Evolutionary conservation across 2,888 invertebrate genomes (phyloP).

Genomic region (Thalpophila matura): DNA sequence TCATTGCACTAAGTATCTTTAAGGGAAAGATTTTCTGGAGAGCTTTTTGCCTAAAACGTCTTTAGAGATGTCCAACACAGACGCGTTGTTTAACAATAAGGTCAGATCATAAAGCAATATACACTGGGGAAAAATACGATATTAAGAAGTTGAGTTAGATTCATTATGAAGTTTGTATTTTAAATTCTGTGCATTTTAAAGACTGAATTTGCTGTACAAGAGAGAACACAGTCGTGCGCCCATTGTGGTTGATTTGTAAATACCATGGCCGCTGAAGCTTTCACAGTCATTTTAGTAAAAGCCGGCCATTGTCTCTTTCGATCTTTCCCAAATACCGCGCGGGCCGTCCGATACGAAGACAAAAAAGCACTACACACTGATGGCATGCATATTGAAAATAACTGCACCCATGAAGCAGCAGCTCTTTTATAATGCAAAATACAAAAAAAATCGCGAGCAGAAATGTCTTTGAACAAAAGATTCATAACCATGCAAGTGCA

Average conservation of each 20-base stretch:
- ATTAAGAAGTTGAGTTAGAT: background rate
- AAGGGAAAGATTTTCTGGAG: slow-evolving; percentile 65
- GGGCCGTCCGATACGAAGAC: slow-evolving; percentile 74
- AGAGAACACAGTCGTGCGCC: background rate
- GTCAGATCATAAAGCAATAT: slow-evolving; percentile 49
- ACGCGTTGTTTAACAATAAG: slow-evolving; percentile 52
- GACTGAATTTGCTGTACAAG: background rate
- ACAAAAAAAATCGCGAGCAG: slow-evolving; percentile 29
- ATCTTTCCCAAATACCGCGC: slow-evolving; percentile 77
- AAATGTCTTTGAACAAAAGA: slow-evolving; percentile 49
- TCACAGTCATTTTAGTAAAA: slow-evolving; percentile 81
- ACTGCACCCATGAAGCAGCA: slow-evolving; percentile 64
- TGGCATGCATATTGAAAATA: slow-evolving; percentile 71
- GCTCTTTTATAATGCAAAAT: slow-evolving; percentile 51
- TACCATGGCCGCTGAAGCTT: slow-evolving; percentile 47
- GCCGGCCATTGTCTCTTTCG: slow-evolving; percentile 81
- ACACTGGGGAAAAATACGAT: slow-evolving; percentile 50
- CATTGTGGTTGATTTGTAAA: slow-evolving; percentile 11
- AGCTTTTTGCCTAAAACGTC: slow-evolving; percentile 63
- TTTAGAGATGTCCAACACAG: slow-evolving; percentile 67
- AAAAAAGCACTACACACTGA: slow-evolving; percentile 77
- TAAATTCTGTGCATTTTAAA: background rate
- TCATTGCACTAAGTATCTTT: slow-evolving; percentile 67
- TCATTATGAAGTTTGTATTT: background rate
- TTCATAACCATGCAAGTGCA: slow-evolving; percentile 44